Conservation (phyloP, 2,797 vertebrate genomes). For the Xyrichtys novacula region DNA sequence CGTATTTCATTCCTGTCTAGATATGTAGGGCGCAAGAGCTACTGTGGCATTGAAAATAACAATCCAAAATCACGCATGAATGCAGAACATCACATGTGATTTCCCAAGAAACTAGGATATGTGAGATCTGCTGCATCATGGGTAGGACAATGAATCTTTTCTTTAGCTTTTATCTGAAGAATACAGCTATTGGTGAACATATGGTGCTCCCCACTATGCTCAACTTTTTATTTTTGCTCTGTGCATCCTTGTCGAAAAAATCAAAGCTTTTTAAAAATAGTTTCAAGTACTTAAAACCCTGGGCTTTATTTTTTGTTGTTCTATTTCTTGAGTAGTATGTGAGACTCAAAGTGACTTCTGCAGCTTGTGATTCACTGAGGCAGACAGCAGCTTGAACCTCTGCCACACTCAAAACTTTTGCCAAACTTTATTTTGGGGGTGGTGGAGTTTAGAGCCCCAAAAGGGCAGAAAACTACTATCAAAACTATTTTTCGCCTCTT, state of each 20-base stretch:
- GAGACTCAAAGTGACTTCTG: not conserved
- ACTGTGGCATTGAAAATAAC: not conserved
- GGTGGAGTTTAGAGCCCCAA: constrained; percentile 1
- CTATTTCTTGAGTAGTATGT: not conserved
- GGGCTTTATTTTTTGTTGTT: not conserved
- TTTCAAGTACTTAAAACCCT: not conserved
- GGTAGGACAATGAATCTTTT: not conserved
- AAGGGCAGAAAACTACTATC: constrained; percentile 20
- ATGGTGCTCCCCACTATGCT: constrained; percentile 1
- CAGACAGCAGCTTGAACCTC: constrained; percentile 18
- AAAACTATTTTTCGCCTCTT: no score
- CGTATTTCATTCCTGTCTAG: constrained; percentile 28
- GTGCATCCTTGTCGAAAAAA: not conserved
- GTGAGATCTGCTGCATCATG: not conserved
- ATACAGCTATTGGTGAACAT: not conserved
- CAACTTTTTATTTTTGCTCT: not conserved
- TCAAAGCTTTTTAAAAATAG: not conserved
- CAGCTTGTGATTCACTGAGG: not conserved
- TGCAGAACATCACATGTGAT: not conserved
- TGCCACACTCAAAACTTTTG: not conserved
- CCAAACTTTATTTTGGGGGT: not conserved
- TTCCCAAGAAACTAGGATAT: constrained; percentile 4
- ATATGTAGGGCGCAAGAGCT: constrained; percentile 3
- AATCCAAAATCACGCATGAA: not conserved
- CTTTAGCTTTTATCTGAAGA: not conserved